These are phyloP conservation scores for Aquatica leii DNA, from an alignment of 2,888 invertebrate species.

Conservation along the genomic window DNA sequence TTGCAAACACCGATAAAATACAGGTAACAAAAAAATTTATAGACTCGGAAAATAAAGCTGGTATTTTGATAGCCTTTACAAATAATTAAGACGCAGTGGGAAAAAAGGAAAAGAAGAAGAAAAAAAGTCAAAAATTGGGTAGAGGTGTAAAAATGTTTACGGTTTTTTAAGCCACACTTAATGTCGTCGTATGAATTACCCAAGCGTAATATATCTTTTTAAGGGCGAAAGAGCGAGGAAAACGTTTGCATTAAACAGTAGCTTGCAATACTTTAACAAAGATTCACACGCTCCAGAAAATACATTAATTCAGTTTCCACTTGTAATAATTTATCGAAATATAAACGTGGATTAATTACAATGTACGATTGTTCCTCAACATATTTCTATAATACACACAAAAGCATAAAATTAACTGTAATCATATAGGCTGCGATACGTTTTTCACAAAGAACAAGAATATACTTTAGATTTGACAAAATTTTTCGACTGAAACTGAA, in stretches of 20 bases:
- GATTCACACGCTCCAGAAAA: conserved; percentile 47
- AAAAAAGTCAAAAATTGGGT: conserved; percentile 30
- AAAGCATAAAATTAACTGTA: too few relatives aligned
- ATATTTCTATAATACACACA: too few relatives aligned
- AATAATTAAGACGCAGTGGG: conserved; percentile 28
- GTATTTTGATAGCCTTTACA: neutral
- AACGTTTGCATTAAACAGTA: conserved; percentile 52
- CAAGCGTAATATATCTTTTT: conserved; percentile 55
- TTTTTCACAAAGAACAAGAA: too few relatives aligned
- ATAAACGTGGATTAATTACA: conserved; percentile 15
- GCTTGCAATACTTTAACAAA: conserved; percentile 43
- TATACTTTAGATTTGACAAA: too few relatives aligned
- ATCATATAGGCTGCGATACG: too few relatives aligned
- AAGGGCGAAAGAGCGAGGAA: conserved; percentile 43
- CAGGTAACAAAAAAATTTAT: too few relatives aligned
- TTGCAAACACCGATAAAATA: too few relatives aligned
- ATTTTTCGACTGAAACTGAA: too few relatives aligned
- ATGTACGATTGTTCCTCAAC: neutral
- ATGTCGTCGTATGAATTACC: conserved; percentile 56
- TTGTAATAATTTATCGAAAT: conserved; percentile 17
- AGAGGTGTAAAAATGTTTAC: conserved; percentile 56
- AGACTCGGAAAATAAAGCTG: too few relatives aligned
- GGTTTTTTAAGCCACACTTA: conserved; percentile 57
- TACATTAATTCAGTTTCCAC: conserved; percentile 46
- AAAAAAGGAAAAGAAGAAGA: conserved; percentile 18